Conservation (phyloP, 2,888 invertebrate genomes). For the Parnassius glacialis region DNA sequence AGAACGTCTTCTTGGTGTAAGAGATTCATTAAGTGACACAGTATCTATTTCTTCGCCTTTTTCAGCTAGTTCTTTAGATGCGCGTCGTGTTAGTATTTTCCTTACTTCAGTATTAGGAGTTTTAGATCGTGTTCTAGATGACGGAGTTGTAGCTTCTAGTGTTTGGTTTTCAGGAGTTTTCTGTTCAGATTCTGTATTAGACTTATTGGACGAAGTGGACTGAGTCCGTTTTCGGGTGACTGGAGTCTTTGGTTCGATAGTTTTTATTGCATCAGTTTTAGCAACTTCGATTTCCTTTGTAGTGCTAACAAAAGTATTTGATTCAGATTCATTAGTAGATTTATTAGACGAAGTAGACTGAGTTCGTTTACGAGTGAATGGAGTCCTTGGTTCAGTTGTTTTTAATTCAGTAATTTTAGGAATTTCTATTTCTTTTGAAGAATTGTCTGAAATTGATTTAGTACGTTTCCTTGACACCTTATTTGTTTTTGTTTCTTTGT, state of each 20-base stretch:
- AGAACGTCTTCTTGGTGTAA: conserved; percentile 55
- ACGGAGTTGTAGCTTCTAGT: conserved; percentile 28
- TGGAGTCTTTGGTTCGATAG: conserved; percentile 48
- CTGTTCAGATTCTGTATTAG: conserved; percentile 40
- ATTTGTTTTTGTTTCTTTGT: not conserved
- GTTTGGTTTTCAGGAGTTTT: conserved; percentile 44
- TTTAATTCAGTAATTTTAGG: conserved; percentile 35
- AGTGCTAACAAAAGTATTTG: conserved; percentile 39
- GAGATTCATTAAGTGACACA: conserved; percentile 43
- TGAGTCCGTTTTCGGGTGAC: conserved; percentile 55
- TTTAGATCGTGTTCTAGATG: conserved; percentile 45
- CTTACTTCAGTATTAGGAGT: conserved; percentile 60
- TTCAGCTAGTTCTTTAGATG: conserved; percentile 61
- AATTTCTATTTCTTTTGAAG: conserved; percentile 6
- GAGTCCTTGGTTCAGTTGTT: conserved; percentile 55
- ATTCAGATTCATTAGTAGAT: conserved; percentile 41
- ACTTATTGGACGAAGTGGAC: conserved; percentile 52
- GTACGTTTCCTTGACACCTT: conserved; percentile 36
- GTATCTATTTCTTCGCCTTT: conserved; percentile 49
- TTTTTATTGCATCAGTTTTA: conserved; percentile 33
- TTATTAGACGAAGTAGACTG: conserved; percentile 54
- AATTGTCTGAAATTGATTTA: conserved; percentile 44
- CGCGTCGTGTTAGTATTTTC: conserved; percentile 62
- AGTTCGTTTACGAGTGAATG: conserved; percentile 54
- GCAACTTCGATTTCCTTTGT: not conserved